Base-by-base conservation (phyloP, 2,113 vertebrate species). In the Danio rerio region DNA sequence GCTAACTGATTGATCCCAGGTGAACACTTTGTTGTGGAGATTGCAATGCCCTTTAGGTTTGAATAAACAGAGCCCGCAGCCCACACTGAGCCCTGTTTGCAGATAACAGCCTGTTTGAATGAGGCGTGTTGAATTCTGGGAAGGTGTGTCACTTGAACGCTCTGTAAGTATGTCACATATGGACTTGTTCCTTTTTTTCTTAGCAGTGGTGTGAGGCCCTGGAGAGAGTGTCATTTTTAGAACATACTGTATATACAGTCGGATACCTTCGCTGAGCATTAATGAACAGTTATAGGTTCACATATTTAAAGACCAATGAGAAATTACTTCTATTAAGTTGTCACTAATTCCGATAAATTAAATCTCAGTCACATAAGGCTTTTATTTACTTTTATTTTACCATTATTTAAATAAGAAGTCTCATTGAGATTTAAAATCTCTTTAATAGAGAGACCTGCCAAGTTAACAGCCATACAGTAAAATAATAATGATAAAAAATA, bases 1-100 rank as follows among this genome's bases (percentile, higher is more conserved):
- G 81, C 84, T 84, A 86, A 86, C 84, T 87, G 86, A 89, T 87
- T 86, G 86, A 89, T 87, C 82, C 88, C 88, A 87, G 86, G 84
- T 89, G 86, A 89, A 85, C 81, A 85, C 82, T 89, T 82, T 84
- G 82, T 82, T 85, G 84, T 85, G 81, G 79, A 87, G 85, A 86
- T 84, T 86, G 81, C 84, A 80, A 81, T 85, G 81, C 78, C 86
- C 88, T 86, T 87, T 87, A 86, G 83, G 80, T 79, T 87, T 87
- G 78, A 79, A 87, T 85, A 87, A 87, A 87, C 85, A 86, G 78
- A 81, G 61, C 69, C 66, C 53, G 5, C 76, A 81, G 42, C 73
- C 59, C 21, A 20, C 50, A 61, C 49, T 43, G 58, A 66, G 76
- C 65, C 76, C 59, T 52, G 63, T 83, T 83, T 77, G 63, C 72